A percentile compares a stretch with the other conserved stretches of the same genome.
These are phyloP conservation scores for Melanargia galathea DNA, from an alignment of 2,888 invertebrate species.

Conservation along the genomic window DNA sequence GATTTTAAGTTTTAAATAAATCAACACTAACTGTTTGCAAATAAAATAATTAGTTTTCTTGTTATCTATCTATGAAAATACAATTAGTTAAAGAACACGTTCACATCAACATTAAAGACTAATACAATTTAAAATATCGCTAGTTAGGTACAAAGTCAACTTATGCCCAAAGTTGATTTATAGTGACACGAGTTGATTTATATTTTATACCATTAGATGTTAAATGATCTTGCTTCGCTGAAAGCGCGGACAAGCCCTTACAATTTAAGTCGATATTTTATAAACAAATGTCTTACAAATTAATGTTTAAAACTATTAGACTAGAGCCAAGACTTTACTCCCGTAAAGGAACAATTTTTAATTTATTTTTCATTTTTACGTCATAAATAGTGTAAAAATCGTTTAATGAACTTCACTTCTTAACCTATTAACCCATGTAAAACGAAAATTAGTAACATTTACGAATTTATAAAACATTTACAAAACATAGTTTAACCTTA, in stretches of 20 bases:
- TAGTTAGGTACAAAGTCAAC: slow-evolving; percentile 25
- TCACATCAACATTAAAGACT: slow-evolving; percentile 26
- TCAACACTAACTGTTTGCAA: neutral
- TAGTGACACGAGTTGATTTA: slow-evolving; percentile 36
- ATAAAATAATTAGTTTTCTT: slow-evolving; percentile 18
- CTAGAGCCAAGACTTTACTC: neutral
- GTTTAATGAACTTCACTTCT: no score
- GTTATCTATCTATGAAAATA: neutral
- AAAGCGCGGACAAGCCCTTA: slow-evolving; percentile 28
- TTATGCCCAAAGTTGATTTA: slow-evolving; percentile 39
- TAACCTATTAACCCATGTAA: no score
- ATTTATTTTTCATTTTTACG: no score
- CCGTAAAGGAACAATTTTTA: neutral
- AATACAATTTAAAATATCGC: slow-evolving; percentile 30
- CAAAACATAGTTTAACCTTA: no score
- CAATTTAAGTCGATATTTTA: slow-evolving; percentile 27
- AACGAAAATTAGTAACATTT: no score
- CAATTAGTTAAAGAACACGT: slow-evolving; percentile 30
- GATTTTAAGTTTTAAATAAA: neutral
- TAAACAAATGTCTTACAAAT: slow-evolving; percentile 5
- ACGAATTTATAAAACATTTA: no score
- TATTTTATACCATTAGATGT: slow-evolving; percentile 34
- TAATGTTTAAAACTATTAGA: neutral
- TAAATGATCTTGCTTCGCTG: slow-evolving; percentile 30
- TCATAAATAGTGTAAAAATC: no score